phyloP scores from a whole-genome alignment of 2,113 vertebrate genomes.

The Chloropsis hardwickii region DNA sequence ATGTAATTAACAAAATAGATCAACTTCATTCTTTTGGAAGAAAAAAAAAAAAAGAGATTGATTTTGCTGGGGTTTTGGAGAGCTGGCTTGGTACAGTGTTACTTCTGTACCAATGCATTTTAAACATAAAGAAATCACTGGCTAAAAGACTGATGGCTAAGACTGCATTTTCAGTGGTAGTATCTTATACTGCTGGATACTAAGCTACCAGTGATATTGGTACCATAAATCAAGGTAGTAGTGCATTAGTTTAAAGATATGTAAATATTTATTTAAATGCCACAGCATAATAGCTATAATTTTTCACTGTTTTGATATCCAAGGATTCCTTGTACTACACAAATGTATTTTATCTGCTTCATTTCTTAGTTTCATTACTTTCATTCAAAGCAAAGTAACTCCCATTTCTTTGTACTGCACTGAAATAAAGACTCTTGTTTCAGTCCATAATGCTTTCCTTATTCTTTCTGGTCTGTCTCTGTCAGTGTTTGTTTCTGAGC shows the following conservation, averaged over 20 bases:
- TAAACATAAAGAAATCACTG: neutral
- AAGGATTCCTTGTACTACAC: conserved; percentile 2
- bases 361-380: conserved; percentile 4
- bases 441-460: neutral
- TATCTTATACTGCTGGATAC: neutral
- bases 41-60: neutral
- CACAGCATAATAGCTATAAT: neutral
- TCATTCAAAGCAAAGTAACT: neutral
- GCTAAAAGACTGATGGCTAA: neutral
- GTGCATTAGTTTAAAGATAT: neutral
- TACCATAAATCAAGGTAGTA: conserved; percentile 2
- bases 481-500: neutral
- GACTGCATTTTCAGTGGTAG: neutral
- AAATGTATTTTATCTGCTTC: neutral
- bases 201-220: neutral
- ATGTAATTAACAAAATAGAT: neutral
- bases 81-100: neutral
- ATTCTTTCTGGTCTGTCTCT: neutral
- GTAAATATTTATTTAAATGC: conserved; percentile 39
- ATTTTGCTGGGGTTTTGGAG: neutral
- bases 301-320: conserved; percentile 35
- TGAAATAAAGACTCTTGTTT: conserved; percentile 52
- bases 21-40: neutral
- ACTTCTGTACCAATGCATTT: neutral
- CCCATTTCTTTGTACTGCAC: conserved; percentile 54